Percentiles rank a stretch among this genome's conserved stretches.
phyloP scores from a whole-genome alignment of 2,888 invertebrate species.

The Pristionchus maxplancki region DNA sequence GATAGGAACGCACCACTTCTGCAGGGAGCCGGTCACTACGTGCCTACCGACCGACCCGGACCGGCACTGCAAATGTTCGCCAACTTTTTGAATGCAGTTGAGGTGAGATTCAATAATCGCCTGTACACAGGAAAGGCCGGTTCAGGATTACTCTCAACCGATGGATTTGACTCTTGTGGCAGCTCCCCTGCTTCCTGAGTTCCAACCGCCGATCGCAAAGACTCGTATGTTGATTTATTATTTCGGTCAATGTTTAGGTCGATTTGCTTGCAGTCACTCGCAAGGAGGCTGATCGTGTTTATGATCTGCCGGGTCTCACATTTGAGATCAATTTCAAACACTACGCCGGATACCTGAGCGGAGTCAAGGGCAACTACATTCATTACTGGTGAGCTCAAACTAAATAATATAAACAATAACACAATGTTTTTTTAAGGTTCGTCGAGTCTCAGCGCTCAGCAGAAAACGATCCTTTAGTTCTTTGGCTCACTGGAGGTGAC shows the following conservation, averaged over 20 bases:
- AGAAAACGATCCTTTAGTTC: slow-evolving; percentile 59
- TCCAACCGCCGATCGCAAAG: background rate
- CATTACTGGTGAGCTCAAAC: slow-evolving; percentile 78
- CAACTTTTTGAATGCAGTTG: slow-evolving; percentile 61
- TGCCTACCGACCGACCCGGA: slow-evolving; percentile 70
- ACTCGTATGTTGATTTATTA: too few relatives aligned
- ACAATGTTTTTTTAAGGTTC: slow-evolving; percentile 57
- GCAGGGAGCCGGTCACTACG: slow-evolving; percentile 66
- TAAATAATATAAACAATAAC: background rate
- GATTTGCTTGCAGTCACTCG: slow-evolving; percentile 63
- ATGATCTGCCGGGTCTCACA: slow-evolving; percentile 67
- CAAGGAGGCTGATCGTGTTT: slow-evolving; percentile 67
- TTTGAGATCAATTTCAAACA: slow-evolving; percentile 78
- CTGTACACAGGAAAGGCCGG: too few relatives aligned
- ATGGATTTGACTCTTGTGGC: background rate
- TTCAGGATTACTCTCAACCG: too few relatives aligned
- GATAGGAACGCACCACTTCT: background rate
- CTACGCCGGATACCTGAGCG: slow-evolving; percentile 78
- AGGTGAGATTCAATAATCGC: background rate
- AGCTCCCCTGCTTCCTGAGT: slow-evolving; percentile 16
- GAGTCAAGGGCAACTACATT: slow-evolving; percentile 73
- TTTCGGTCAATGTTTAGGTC: too few relatives aligned
- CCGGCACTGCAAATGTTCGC: slow-evolving; percentile 72
- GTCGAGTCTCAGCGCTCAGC: slow-evolving; percentile 63
- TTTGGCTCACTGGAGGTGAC: slow-evolving; percentile 74